Conservation (phyloP, 1,140 invertebrate species). For the Macrobrachium rosenbergii region DNA sequence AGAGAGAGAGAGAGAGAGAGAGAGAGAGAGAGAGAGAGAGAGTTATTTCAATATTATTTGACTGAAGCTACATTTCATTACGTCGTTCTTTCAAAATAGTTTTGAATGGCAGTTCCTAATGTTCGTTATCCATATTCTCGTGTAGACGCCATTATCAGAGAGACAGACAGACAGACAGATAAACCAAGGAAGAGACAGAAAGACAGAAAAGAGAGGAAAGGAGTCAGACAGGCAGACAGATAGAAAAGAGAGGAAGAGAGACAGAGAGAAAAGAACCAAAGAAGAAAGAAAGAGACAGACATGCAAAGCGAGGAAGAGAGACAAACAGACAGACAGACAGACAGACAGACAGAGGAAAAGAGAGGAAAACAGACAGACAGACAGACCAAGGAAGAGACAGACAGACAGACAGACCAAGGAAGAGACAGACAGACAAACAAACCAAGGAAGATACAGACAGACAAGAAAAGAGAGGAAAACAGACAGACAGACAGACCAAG, state of each 20-base stretch:
- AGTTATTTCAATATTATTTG: too few relatives aligned
- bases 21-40: not conserved
- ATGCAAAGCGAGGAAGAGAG: not conserved
- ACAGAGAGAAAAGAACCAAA: too few relatives aligned
- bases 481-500: too few relatives aligned
- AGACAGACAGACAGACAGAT: not conserved
- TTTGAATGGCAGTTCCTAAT: not conserved
- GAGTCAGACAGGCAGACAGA: too few relatives aligned
- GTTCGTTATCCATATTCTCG: too few relatives aligned
- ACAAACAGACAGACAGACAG: too few relatives aligned
- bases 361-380: conserved; percentile 13
- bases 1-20: not conserved
- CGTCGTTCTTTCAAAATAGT: too few relatives aligned
- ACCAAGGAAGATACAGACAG: not conserved
- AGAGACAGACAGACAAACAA: not conserved
- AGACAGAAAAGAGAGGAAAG: not conserved
- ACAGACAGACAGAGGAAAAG: too few relatives aligned
- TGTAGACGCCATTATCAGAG: not conserved
- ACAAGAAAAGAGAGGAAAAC: too few relatives aligned
- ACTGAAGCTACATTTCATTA: too few relatives aligned
- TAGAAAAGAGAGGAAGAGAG: too few relatives aligned
- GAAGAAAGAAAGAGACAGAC: too few relatives aligned
- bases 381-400: not conserved
- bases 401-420: not conserved
- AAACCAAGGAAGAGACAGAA: not conserved